Conservation (phyloP, 2,797 vertebrate species). For the Geotrypetes seraphini region DNA sequence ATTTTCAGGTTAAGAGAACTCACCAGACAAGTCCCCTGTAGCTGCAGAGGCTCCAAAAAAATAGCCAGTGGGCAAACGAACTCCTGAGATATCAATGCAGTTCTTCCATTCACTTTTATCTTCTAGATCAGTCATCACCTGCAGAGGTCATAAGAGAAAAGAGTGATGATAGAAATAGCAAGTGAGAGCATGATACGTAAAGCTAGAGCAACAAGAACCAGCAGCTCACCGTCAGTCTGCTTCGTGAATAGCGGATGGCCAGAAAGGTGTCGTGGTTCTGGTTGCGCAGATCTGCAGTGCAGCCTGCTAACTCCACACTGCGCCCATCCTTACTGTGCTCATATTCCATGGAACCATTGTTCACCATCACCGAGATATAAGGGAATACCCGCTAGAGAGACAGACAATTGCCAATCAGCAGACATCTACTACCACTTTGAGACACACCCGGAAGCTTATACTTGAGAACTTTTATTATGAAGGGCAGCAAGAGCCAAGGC, state of each 20-base stretch:
- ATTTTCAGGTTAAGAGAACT: too few species aligned
- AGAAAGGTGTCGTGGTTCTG: slow-evolving; percentile 87
- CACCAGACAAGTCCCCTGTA: slow-evolving; percentile 93
- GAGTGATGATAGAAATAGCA: too few species aligned
- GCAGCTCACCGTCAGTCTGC: slow-evolving; percentile 77
- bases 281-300: slow-evolving; percentile 85
- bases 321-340: slow-evolving; percentile 92
- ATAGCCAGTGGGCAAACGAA: slow-evolving; percentile 88
- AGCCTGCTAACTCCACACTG: slow-evolving; percentile 80
- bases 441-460: too few species aligned
- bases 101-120: slow-evolving; percentile 94
- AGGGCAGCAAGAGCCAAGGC: too few species aligned
- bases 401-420: background rate
- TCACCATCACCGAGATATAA: slow-evolving; percentile 91
- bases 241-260: slow-evolving; percentile 84
- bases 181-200: too few species aligned
- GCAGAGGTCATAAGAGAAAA: background rate
- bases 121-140: slow-evolving; percentile 92
- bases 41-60: slow-evolving; percentile 90
- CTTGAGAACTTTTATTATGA: too few species aligned
- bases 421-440: too few species aligned
- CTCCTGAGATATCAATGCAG: slow-evolving; percentile 87
- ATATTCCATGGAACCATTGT: slow-evolving; percentile 84
- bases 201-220: background rate
- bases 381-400: slow-evolving; percentile 79